Evolutionary conservation across 2,888 invertebrate genomes (phyloP).

Genomic region (Branchipolynoe longqiensis): DNA sequence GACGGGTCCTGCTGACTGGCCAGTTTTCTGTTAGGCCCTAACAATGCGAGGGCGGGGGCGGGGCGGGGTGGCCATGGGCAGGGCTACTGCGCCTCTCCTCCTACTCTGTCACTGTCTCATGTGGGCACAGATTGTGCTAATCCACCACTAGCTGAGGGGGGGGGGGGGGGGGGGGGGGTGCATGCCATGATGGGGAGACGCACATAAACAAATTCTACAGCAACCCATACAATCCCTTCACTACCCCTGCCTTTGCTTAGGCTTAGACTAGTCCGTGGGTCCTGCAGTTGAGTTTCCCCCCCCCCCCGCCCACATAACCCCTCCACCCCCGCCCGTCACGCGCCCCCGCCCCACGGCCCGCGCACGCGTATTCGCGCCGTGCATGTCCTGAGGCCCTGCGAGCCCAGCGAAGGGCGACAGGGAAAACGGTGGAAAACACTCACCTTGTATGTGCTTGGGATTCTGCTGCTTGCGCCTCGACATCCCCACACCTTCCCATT

Average conservation of each 20-base stretch:
- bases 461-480: slow-evolving; percentile 62
- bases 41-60: too few relatives aligned
- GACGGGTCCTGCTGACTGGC: too few relatives aligned
- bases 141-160: too few relatives aligned
- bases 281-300: not conserved
- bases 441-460: slow-evolving; percentile 60
- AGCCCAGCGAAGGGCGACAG: not conserved
- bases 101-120: too few relatives aligned
- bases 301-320: not conserved
- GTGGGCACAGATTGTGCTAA: too few relatives aligned
- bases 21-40: too few relatives aligned
- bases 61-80: too few relatives aligned
- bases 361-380: slow-evolving; percentile 62
- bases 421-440: slow-evolving; percentile 51
- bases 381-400: slow-evolving; percentile 56
- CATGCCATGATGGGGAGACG: not conserved
- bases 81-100: too few relatives aligned
- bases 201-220: not conserved
- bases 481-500: slow-evolving; percentile 58
- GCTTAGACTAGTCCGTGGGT: not conserved
- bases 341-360: slow-evolving; percentile 1
- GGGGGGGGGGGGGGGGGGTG: not conserved
- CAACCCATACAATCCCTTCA: not conserved
- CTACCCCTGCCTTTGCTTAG: not conserved
- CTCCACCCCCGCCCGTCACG: not conserved